Conservation (phyloP, 2,797 vertebrate genomes). For the Poeciliopsis infans region DNA sequence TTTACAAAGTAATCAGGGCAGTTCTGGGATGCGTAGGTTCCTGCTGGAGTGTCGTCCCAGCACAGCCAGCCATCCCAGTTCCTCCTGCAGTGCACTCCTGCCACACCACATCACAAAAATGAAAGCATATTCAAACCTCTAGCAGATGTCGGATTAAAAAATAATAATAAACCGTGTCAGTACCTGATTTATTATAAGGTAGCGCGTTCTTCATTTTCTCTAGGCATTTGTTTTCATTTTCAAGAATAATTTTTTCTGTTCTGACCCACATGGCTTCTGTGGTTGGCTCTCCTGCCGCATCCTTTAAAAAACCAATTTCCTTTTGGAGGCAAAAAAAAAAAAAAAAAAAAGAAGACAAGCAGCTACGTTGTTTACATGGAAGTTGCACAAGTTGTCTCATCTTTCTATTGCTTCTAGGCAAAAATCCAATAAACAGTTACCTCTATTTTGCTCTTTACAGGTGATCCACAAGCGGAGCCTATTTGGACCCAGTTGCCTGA, state of each 20-base stretch:
- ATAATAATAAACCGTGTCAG: neutral
- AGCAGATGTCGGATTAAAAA: no score
- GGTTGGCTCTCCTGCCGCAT: slow-evolving; percentile 74
- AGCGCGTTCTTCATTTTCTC: slow-evolving; percentile 87
- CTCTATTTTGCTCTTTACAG: slow-evolving; percentile 85
- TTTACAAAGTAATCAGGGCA: slow-evolving; percentile 94
- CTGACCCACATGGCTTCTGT: slow-evolving; percentile 67
- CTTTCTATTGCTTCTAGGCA: slow-evolving; percentile 14
- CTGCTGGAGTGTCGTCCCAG: slow-evolving; percentile 93
- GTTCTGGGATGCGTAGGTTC: slow-evolving; percentile 82
- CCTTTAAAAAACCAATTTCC: slow-evolving; percentile 68
- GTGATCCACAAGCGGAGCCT: slow-evolving; percentile 87
- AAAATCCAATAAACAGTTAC: slow-evolving; percentile 68
- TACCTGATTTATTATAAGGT: slow-evolving; percentile 88
- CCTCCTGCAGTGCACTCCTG: slow-evolving; percentile 89
- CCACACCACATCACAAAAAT: neutral
- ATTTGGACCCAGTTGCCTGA: slow-evolving; percentile 88
- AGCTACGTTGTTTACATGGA: neutral
- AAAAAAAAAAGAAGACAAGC: neutral
- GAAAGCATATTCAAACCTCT: neutral
- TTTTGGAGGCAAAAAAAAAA: slow-evolving; percentile 52
- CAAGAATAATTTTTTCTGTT: slow-evolving; percentile 81
- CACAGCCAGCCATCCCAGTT: slow-evolving; percentile 99
- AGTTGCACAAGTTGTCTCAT: neutral
- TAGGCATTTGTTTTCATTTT: slow-evolving; percentile 88